Base-by-base conservation (phyloP, 2,113 vertebrate genomes). In the Epinephelus moara region DNA sequence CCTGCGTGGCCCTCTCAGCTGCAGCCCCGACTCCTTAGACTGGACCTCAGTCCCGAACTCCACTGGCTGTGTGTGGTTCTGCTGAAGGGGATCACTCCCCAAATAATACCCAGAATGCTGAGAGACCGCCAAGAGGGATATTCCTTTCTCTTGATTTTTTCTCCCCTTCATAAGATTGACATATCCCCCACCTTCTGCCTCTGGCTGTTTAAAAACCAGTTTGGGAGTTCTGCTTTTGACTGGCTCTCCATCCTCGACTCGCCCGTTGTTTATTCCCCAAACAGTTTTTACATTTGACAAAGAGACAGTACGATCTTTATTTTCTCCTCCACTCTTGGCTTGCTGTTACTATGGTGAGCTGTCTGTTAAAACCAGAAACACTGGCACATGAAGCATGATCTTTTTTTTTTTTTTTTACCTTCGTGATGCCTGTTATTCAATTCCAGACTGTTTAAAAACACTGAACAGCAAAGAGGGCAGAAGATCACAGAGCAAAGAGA, bases 61-160 rank as follows among this genome's bases (percentile, higher is more conserved):
- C 80, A 88, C 81, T 86, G 91, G 87, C 91, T 91, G 94, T 88
- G 93, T 95, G 94, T 93, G 92, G 94, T 94, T 95, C 86, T 63
- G 93, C 94, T 89, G 76, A 90, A 86, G 89, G 93, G 87, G 68
- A 49, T 88, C 79, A 78, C 80, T 86, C 79, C 81, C 90, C 71
- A 92, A 91, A 89, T 91, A 90, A 82, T 83, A 70, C 86, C 74
- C 84, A 70, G 70, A 86, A 81, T 82, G 80, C 76, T 88, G 68
- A 86, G 84, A 88, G 82, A 88, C 56, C 25, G 89, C 92, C 81
- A 47, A 91, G 78, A 92, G 91, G 93, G 82, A 93, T 91, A 37
- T 86, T 88, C 75, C 72, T 87, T 91, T 85, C 80, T 84, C 77
- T 92, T 91, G 76, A 80, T 84, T 88, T 90, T 78, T 88, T 84